A percentile compares a stretch with the other conserved stretches of the same genome.
These are phyloP conservation scores for Rhinogobio ventralis DNA, from an alignment of 2,797 vertebrate species.

Conservation along the genomic window DNA sequence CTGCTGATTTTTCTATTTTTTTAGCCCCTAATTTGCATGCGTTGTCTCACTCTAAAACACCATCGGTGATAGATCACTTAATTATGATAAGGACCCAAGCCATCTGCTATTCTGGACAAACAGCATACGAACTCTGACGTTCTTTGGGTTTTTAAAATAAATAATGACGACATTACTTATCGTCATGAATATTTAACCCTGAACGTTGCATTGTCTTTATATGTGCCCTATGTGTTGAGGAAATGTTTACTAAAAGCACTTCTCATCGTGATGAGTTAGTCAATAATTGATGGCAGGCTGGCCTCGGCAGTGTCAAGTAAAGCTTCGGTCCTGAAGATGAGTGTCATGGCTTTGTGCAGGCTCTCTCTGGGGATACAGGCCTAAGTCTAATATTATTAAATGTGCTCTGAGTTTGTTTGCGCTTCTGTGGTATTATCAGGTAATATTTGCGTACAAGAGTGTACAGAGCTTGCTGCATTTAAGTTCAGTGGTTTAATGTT, in stretches of 20 bases:
- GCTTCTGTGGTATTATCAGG: constrained; percentile 19
- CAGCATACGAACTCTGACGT: background rate
- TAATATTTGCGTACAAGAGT: background rate
- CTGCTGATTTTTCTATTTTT: background rate
- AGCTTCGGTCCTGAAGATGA: constrained; percentile 15
- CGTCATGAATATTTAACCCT: constrained; percentile 25
- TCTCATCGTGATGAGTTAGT: constrained; percentile 24
- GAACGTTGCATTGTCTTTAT: background rate
- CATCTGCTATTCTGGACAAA: constrained; percentile 38
- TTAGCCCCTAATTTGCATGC: constrained; percentile 8
- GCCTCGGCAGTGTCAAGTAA: constrained; percentile 37
- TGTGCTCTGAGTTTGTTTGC: constrained; percentile 1
- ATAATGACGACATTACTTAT: background rate
- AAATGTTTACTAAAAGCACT: constrained; percentile 40
- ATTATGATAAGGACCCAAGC: constrained; percentile 42
- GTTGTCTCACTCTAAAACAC: background rate
- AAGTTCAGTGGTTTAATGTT: background rate
- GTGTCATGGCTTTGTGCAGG: constrained; percentile 22
- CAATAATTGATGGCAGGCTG: constrained; percentile 53
- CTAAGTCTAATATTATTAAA: constrained; percentile 38
- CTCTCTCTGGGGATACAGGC: constrained; percentile 12
- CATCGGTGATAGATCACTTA: constrained; percentile 33
- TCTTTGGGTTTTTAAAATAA: background rate
- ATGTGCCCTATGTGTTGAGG: constrained; percentile 9
- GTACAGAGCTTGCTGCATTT: background rate